Evolutionary conservation across 2,797 vertebrate species (phyloP).

Genomic region (Acipenser oxyrinchus): DNA sequence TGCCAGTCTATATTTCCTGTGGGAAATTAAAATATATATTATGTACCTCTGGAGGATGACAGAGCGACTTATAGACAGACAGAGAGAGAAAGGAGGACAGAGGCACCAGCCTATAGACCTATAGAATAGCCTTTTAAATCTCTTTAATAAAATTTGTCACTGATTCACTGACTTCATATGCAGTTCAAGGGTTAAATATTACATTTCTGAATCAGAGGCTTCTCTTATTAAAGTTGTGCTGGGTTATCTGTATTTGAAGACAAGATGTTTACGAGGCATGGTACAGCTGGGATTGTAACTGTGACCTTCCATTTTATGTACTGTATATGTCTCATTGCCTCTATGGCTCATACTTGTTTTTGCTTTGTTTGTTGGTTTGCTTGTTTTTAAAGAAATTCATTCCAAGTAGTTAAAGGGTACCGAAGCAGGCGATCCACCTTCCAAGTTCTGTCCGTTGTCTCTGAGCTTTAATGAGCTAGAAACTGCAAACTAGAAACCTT

Average conservation of each 20-base stretch:
- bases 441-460: too few relatives aligned
- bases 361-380: too few relatives aligned
- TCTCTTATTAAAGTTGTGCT: too few relatives aligned
- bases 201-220: background rate
- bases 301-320: too few relatives aligned
- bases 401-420: too few relatives aligned
- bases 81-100: conserved; percentile 3
- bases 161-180: background rate
- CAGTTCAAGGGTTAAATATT: background rate
- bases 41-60: conserved; percentile 21
- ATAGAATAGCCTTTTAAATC: conserved; percentile 4
- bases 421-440: too few relatives aligned
- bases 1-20: conserved; percentile 18
- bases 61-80: conserved; percentile 9
- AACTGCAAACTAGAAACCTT: too few relatives aligned
- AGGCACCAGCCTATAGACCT: background rate
- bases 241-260: background rate
- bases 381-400: too few relatives aligned
- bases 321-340: too few relatives aligned
- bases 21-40: conserved; percentile 25
- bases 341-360: too few relatives aligned
- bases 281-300: too few relatives aligned
- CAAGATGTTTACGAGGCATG: background rate
- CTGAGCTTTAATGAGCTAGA: too few relatives aligned
- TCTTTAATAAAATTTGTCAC: background rate